Evolutionary conservation across 2,888 invertebrate species (phyloP), one percentile per base, ranked within the genome.

Genomic region (Pardosa pseudoannulata): DNA sequence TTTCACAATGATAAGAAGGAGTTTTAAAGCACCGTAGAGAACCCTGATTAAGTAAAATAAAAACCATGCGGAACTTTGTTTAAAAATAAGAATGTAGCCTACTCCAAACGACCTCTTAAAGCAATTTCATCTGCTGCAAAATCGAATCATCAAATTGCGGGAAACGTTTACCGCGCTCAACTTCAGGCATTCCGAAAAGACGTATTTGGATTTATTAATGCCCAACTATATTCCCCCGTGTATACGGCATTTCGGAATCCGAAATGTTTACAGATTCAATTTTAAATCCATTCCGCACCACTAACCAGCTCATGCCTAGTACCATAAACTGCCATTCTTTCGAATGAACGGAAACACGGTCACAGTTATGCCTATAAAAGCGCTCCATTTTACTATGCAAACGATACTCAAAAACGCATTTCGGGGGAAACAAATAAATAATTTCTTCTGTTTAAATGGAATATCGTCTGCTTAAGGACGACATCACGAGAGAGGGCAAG

Each of bases 341-440:
- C 56, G 56, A 56, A 19, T 23, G 56, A 23, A 16, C 23, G 23
- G 23, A 19, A 56, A 56, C 23, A 56, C 56, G 56, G 56, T 56
- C 23, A 23, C 23, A 56, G 56, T 56, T 56, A 56, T 23, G 56
- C 19, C 56, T 23, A 23, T 23, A 56, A 56, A n/a, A 56, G 23
- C 3, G 56, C 56, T 56, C 56, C 3, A 2, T 56, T 23, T 23
- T 56, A 19, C 56, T 16, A 3, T 23, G 36, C 73, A 62, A 41
- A 73, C 73, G 73, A 73, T 32, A 36, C 56, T 73, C 36, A 62
- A 73, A 73, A 73, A 36, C 32, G 62, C 73, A 73, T 73, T 73
- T 56, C 16, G 23, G 23, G 23, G 56, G n/a, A n/a, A 16, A 56
- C 56, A 56, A 56, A 56, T 56, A 56, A 56, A 56, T 23, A 23